These are phyloP conservation scores for Vulpes ferrilata DNA, from an alignment of 2,113 vertebrate genomes.

Conservation along the genomic window DNA sequence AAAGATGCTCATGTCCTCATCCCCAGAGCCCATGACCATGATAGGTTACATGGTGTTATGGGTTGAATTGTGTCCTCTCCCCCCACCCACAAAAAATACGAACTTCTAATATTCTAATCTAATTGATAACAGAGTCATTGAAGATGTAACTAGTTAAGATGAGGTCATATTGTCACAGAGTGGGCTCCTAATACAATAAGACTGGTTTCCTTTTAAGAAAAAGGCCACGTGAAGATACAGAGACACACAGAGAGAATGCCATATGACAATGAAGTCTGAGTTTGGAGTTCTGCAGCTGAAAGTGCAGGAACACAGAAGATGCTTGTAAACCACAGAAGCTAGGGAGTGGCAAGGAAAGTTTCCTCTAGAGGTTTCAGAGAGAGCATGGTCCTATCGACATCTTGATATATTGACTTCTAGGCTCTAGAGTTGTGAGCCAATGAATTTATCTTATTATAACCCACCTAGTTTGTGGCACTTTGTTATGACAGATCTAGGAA, in stretches of 20 bases:
- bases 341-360: background rate
- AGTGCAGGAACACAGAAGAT: background rate
- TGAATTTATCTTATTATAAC: background rate
- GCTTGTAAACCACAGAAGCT: rapidly evolving
- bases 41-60: background rate
- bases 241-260: background rate
- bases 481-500: background rate
- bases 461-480: background rate
- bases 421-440: background rate
- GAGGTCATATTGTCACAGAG: background rate
- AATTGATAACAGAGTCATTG: background rate
- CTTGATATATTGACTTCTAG: background rate
- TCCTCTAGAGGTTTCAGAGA: background rate
- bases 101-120: background rate
- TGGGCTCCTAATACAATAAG: background rate
- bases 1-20: background rate
- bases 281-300: rapidly evolving
- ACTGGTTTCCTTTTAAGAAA: background rate
- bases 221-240: background rate
- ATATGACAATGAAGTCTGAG: background rate
- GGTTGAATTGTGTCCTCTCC: background rate
- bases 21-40: background rate
- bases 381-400: background rate
- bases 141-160: background rate
- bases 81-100: background rate